These are phyloP conservation scores for Anguilla megastoma DNA, from an alignment of 2,797 vertebrate species.

Conservation along the genomic window DNA sequence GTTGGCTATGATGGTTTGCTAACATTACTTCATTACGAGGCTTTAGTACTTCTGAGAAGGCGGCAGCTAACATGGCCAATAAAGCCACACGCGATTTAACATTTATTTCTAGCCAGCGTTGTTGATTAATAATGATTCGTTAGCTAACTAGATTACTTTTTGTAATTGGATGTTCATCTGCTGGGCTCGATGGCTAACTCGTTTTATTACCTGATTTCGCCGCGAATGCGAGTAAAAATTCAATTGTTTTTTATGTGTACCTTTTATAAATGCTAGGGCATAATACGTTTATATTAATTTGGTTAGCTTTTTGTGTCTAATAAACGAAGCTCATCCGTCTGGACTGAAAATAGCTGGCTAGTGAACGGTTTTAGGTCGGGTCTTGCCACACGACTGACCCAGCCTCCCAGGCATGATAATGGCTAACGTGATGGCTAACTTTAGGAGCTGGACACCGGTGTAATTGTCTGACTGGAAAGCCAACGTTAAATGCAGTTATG, in stretches of 20 bases:
- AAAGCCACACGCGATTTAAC: no score
- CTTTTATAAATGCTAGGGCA: no score
- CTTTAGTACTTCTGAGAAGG: background rate
- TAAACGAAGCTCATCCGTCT: background rate
- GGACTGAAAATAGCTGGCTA: background rate
- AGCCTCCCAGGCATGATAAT: conserved; percentile 22
- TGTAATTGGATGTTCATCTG: background rate
- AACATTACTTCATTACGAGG: background rate
- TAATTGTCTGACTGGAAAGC: background rate
- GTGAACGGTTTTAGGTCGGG: background rate
- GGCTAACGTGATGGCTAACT: background rate
- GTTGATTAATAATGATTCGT: background rate
- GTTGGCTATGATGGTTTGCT: background rate
- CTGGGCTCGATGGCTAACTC: background rate
- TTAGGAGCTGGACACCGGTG: background rate
- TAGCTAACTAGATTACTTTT: background rate
- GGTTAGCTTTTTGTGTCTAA: background rate
- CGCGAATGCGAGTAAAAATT: no score
- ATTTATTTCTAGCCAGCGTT: no score
- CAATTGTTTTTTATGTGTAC: no score
- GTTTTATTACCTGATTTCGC: no score
- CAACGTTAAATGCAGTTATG: background rate
- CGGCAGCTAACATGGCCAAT: background rate
- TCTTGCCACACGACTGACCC: conserved; percentile 45
- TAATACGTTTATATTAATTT: no score